Evolutionary conservation across 2,888 invertebrate genomes (phyloP).

Genomic region (Busseola fusca): DNA sequence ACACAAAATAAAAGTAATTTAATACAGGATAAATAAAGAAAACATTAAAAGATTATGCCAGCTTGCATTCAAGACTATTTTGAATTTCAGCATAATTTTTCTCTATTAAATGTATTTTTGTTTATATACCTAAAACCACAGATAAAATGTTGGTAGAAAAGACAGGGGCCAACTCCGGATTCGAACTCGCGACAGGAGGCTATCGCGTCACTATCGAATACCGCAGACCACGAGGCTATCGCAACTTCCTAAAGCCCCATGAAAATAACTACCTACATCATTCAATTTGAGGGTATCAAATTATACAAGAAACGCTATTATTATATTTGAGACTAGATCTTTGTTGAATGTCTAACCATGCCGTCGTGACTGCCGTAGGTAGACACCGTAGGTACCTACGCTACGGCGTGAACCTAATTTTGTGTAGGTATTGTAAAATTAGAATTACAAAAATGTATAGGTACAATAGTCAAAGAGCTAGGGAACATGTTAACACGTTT

Average conservation of each 20-base stretch:
- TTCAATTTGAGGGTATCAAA: constrained; percentile 11
- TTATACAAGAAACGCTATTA: constrained; percentile 36
- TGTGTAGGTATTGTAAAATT: constrained; percentile 29
- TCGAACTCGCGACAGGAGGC: constrained; percentile 33
- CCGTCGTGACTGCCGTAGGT: background rate
- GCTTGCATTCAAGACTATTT: background rate
- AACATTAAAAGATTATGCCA: constrained; percentile 22
- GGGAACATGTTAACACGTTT: background rate
- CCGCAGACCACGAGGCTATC: constrained; percentile 53
- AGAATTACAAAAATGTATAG: constrained; percentile 15
- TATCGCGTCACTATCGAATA: constrained; percentile 12
- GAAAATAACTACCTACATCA: constrained; percentile 28
- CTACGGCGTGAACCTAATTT: constrained; percentile 11
- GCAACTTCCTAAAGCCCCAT: constrained; percentile 13
- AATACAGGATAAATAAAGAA: background rate
- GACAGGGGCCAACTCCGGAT: background rate
- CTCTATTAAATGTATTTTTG: constrained; percentile 7
- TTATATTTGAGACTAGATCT: constrained; percentile 29
- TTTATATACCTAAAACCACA: constrained; percentile 20
- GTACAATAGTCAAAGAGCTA: constrained; percentile 11
- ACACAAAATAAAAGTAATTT: background rate
- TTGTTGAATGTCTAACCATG: constrained; percentile 4
- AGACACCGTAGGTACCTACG: constrained; percentile 3
- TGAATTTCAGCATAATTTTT: constrained; percentile 20
- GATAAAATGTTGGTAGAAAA: constrained; percentile 8